Conservation (phyloP, 2,888 invertebrate species). For the Harpalus rufipes region DNA sequence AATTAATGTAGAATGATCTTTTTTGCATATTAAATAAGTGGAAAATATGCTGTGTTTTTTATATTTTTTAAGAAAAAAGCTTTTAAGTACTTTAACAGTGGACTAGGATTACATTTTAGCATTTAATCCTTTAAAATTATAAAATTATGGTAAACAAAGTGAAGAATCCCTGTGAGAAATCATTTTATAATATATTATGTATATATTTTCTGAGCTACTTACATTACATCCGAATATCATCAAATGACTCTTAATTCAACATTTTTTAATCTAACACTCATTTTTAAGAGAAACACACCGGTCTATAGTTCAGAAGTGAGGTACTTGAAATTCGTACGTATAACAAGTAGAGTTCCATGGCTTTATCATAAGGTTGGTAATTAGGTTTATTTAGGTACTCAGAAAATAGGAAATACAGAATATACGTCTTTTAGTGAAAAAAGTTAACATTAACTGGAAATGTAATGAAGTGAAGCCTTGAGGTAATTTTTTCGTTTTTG, state of each 20-base stretch:
- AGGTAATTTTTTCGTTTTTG: conserved; percentile 23
- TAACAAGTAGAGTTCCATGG: too few relatives aligned
- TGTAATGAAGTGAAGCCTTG: background rate
- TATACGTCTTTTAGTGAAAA: too few relatives aligned
- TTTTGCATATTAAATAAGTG: conserved; percentile 56
- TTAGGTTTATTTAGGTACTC: too few relatives aligned
- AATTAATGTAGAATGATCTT: conserved; percentile 47
- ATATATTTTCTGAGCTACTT: background rate
- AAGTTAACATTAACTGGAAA: background rate
- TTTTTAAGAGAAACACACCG: too few relatives aligned
- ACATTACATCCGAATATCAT: too few relatives aligned
- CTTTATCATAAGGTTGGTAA: too few relatives aligned
- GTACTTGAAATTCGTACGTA: too few relatives aligned
- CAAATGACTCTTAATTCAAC: too few relatives aligned
- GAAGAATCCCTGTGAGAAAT: background rate
- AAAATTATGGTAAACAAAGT: background rate
- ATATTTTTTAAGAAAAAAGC: background rate
- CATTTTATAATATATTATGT: conserved; percentile 13
- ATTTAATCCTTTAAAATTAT: conserved; percentile 13
- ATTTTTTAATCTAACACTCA: too few relatives aligned
- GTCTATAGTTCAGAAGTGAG: too few relatives aligned
- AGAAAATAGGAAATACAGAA: too few relatives aligned
- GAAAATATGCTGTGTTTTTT: conserved; percentile 40
- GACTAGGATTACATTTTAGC: conserved; percentile 26
- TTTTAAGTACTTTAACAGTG: conserved; percentile 9